Base-by-base conservation (phyloP, 2,113 vertebrate species). In the Craseonycteris thonglongyai region DNA sequence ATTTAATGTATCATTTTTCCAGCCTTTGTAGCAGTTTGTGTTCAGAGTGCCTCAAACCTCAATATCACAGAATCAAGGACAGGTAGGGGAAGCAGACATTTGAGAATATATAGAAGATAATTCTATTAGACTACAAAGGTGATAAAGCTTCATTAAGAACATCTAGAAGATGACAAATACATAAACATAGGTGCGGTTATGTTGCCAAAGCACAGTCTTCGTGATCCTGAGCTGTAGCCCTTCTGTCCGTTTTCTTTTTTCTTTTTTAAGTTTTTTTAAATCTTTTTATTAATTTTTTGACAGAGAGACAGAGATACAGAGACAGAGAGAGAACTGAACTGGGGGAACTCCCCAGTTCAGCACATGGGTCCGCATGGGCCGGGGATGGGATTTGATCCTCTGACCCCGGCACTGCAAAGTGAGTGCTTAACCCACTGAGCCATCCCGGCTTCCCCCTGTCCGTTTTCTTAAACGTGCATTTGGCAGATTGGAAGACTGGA, bases 1-100 rank as follows among this genome's bases (percentile, higher is more conserved):
- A 90, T 95, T 96, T 95, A 94, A 90, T n/a, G 78, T 35, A 45
- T 88, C 24, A 5, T 96, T 94, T 94, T 87, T 59, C 47, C 47
- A 89, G 74, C 71, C 75, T 69, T 88, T 56, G 82, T 59, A 86
- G 58, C n/a, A 54, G 54, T 78, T 68, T 78, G 76, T 30, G 49
- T 76, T 89, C 30, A 7, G 96, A 90, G 93, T 88, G 76, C 68
- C 78, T 33, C 79, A 82, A 81, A 68, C 59, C 93, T 87, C 54
- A 16, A 3, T 51, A 84, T 91, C 91, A 88, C 61, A 82, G 83
- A 91, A 28, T 35, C 85, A 38, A 19, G 8, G 91, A 80, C 4
- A 2, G 4, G n/a, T 63, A 54, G 45, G 40, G 69, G 59, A 68
- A 84, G 79, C 40, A 35, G 92, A 15, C 65, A 49, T 61, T 59